These are phyloP conservation scores for Epizoanthus scotinus DNA, from an alignment of 92 coral and sea anemone genomes.

Conservation along the genomic window DNA sequence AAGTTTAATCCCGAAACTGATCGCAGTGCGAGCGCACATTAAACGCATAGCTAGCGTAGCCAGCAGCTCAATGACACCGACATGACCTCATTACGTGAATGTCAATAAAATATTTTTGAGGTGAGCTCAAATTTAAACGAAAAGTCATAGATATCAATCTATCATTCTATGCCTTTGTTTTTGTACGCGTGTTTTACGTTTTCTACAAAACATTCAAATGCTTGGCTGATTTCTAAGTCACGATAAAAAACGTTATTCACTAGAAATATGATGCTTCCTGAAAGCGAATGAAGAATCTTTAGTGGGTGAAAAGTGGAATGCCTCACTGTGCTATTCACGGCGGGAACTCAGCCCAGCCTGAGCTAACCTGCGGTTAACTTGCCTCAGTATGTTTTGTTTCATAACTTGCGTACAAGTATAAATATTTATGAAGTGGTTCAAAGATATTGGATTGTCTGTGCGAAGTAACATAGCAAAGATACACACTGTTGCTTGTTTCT, in stretches of 20 bases:
- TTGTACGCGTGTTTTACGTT: neutral
- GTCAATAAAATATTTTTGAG: neutral
- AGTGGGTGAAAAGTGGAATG: neutral
- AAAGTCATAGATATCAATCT: neutral
- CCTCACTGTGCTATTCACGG: neutral
- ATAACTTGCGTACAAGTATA: neutral
- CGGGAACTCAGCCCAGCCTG: neutral
- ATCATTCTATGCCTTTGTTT: constrained; percentile 5
- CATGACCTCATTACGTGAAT: neutral
- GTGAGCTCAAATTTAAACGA: constrained; percentile 19
- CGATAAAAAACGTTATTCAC: constrained; percentile 2
- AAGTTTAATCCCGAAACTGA: too few relatives aligned
- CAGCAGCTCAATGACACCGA: neutral
- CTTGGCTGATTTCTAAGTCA: constrained; percentile 2
- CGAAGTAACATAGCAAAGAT: neutral
- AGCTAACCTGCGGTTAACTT: neutral
- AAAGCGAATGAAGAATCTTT: neutral
- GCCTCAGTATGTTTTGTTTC: constrained; percentile 16
- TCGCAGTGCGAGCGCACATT: too few relatives aligned
- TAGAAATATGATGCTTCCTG: neutral
- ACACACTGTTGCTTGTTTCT: neutral
- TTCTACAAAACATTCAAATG: neutral
- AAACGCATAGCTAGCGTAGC: neutral
- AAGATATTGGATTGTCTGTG: neutral
- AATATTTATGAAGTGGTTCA: constrained; percentile 20